Base-by-base conservation (phyloP, 37 sponge, comb jelly and placozoan species). In the Cladorhizidae sp. region DNA sequence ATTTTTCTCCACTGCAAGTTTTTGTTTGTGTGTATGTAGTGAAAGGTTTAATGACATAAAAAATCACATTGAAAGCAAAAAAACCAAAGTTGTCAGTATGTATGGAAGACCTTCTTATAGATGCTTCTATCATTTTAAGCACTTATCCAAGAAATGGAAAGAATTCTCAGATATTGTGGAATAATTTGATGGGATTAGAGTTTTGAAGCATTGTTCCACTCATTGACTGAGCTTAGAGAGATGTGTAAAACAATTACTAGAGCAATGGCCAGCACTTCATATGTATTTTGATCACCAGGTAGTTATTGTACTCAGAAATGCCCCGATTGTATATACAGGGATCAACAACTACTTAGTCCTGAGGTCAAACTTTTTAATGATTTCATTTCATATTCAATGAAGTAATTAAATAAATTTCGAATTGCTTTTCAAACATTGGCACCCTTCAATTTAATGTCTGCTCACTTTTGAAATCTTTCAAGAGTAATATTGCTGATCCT, bases 241-340 rank as follows among this genome's bases (percentile, higher is more conserved):
- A n/a, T n/a, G n/a, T n/a, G n/a, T n/a, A n/a, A n/a, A n/a, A n/a
- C n/a, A n/a, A n/a, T n/a, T n/a, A 5, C 3, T 84, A 8, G 71
- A 84, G 26, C 85, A 84, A 36, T 76, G 76, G 85, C 70, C 69
- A 54, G 85, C 77, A n/a, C 71, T 84, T 28, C 51, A 69, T 67
- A 43, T 74, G 33, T 84, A 76, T 38, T 84, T 84, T 33, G 77
- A 84, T 31, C 69, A 62, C 18, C 52, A 84, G 50, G 58, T 26
- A 37, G 85, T 12, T 54, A 54, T 54, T 54, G 55, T 20, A 54
- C 55, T 17, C 17, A 54, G 55, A 20, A 54, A 54, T 54, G 55
- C 12, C 55, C 12, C 17, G 55, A 17, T 54, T 54, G 55, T 54
- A 54, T 17, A 17, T 20, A 17, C 17, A 54, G 55, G 17, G n/a